Conservation (phyloP, 2,888 invertebrate species). For the Chelonus formosanus region DNA sequence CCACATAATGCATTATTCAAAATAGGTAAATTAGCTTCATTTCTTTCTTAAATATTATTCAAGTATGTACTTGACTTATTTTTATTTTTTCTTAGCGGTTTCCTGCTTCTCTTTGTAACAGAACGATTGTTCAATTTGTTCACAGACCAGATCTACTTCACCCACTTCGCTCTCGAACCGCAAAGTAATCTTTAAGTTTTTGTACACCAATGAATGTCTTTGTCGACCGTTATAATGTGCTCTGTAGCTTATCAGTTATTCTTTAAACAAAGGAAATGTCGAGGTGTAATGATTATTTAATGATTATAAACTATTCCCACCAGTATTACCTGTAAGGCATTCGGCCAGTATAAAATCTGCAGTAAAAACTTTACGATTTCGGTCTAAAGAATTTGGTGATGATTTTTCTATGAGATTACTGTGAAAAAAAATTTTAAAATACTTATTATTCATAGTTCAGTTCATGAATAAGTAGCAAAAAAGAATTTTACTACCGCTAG, state of each 20-base stretch:
- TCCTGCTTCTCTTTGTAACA: conserved; percentile 35
- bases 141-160: conserved; percentile 45
- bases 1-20: conserved; percentile 4
- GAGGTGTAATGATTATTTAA: background rate
- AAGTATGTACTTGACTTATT: conserved; percentile 21
- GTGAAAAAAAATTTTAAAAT: no score
- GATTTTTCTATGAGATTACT: no score
- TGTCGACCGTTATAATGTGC: background rate
- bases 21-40: background rate
- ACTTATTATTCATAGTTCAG: no score
- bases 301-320: no score
- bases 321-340: no score
- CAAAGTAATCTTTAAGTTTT: conserved; percentile 32
- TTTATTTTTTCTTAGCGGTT: conserved; percentile 22
- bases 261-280: conserved; percentile 1
- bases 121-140: conserved; percentile 46
- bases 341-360: no score
- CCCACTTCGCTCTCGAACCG: conserved; percentile 48
- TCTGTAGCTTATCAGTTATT: background rate
- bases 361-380: no score
- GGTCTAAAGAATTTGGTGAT: no score
- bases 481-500: no score
- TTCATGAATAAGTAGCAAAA: no score
- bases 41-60: background rate
- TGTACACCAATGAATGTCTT: conserved; percentile 14